Base-by-base conservation (phyloP, 1,140 invertebrate species). In the Ceratoteleas bidentatus region DNA sequence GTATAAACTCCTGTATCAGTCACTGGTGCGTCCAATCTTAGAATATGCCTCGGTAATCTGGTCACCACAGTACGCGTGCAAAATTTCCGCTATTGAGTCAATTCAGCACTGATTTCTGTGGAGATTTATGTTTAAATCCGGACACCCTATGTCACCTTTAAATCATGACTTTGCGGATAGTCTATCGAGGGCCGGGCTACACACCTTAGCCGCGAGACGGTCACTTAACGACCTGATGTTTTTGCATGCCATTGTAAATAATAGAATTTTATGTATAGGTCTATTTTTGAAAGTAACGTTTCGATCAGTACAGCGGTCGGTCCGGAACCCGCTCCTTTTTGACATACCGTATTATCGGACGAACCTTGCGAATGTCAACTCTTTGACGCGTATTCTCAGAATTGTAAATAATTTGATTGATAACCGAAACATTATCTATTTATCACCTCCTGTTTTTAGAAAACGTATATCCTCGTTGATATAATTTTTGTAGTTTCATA, bases 31-130 rank as follows among this genome's bases (percentile, higher is more conserved):
- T 10, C 38, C 6, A 11, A 13, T 13, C 10, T 14, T 49, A 6
- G 45, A 49, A 49, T 49, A 49, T 49, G 45, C 45, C 0, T 49
- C 45, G 45, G 45, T 49, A 40, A 6, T 40, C 6, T 49, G 45
- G 45, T 49, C 45, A 2, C 45, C 45, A 13, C 13, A n/a, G 10
- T 6, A 3, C 1, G 13, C 9, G 0, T 14, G 13, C 9, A 6
- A 49, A 6, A 14, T 13, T 13, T 2, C 2, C 0, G 45, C 13
- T 2, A 2, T 49, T 6, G 45, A 49, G 13, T 49, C 45, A 14
- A 13, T 49, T 49, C 45, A 49, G 6, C 45, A 49, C 6, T 6
- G 13, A 49, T 49, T 49, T 6, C 13, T 49, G 45, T 11, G 45
- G 3, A n/a, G 10, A 6, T 49, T 49, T 13, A 49, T 49, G 45